phyloP scores from a whole-genome alignment of 2,888 invertebrate genomes.

The Mythimna pallens region DNA sequence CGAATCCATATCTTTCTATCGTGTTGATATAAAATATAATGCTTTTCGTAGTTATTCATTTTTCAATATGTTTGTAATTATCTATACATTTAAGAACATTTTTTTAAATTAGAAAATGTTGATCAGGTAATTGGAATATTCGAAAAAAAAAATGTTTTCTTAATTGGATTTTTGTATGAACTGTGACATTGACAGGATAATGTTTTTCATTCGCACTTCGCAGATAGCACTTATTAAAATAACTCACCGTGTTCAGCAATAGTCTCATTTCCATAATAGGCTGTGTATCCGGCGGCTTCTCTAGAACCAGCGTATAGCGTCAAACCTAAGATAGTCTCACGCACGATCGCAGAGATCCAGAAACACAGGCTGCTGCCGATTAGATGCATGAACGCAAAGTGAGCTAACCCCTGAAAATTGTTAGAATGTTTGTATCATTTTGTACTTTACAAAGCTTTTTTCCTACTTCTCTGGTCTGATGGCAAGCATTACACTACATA shows the following conservation, averaged over 20 bases:
- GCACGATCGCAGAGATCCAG: constrained; percentile 94
- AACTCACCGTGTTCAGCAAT: constrained; percentile 45
- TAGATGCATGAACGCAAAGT: constrained; percentile 95
- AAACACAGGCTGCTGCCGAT: constrained; percentile 95
- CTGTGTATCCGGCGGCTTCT: constrained; percentile 69
- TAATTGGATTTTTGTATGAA: too few species aligned
- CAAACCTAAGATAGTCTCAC: constrained; percentile 93
- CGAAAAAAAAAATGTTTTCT: too few species aligned
- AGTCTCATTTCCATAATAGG: constrained; percentile 6
- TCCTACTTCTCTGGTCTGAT: neutral
- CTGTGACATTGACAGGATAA: too few species aligned
- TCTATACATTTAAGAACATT: too few species aligned
- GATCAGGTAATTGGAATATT: too few species aligned
- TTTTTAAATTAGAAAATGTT: too few species aligned
- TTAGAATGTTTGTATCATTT: neutral
- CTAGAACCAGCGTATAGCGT: constrained; percentile 84
- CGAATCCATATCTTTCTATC: neutral
- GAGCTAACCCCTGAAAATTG: constrained; percentile 88
- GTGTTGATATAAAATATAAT: neutral
- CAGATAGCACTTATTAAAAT: neutral
- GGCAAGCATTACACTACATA: neutral
- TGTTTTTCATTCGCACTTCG: too few species aligned
- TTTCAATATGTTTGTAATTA: neutral
- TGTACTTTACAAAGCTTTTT: neutral
- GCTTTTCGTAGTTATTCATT: neutral